phyloP scores from a whole-genome alignment of 2,888 invertebrate genomes.

The Tiphia femorata region DNA sequence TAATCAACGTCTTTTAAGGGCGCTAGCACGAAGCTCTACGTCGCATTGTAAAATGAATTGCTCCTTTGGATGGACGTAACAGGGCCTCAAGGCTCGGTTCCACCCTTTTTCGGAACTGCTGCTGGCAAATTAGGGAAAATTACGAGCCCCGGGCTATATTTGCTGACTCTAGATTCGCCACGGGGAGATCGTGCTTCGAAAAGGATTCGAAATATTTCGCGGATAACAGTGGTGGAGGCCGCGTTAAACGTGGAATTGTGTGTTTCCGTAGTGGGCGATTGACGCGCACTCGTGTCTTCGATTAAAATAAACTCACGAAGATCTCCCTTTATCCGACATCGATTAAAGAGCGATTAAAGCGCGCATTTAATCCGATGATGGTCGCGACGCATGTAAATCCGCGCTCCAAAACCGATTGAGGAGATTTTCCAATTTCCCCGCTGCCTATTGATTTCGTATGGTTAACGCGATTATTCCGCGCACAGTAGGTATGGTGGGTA shows the following conservation, averaged over 20 bases:
- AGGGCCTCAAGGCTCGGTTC: constrained; percentile 7
- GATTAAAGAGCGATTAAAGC: constrained; percentile 27
- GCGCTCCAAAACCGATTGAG: constrained; percentile 43
- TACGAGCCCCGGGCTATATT: no score
- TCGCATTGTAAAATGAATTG: neutral
- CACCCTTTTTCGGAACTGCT: constrained; percentile 21
- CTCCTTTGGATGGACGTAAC: neutral
- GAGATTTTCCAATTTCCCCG: constrained; percentile 45
- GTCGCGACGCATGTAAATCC: constrained; percentile 41
- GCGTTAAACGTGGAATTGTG: no score
- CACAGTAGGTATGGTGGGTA: no score
- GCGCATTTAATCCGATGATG: constrained; percentile 45
- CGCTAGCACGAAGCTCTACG: neutral
- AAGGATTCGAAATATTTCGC: no score
- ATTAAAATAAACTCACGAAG: no score
- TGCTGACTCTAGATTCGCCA: no score
- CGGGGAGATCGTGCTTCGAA: no score
- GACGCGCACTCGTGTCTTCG: no score
- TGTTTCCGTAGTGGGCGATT: no score
- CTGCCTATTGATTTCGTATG: constrained; percentile 42
- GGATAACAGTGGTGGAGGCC: no score
- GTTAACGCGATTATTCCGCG: constrained; percentile 45
- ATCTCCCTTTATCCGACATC: no score
- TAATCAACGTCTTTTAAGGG: constrained; percentile 9
- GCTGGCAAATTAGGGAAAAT: constrained; percentile 27